Base-by-base conservation (phyloP, 64 coral and sea anemone genomes). In the Cladopsammia gracilis region DNA sequence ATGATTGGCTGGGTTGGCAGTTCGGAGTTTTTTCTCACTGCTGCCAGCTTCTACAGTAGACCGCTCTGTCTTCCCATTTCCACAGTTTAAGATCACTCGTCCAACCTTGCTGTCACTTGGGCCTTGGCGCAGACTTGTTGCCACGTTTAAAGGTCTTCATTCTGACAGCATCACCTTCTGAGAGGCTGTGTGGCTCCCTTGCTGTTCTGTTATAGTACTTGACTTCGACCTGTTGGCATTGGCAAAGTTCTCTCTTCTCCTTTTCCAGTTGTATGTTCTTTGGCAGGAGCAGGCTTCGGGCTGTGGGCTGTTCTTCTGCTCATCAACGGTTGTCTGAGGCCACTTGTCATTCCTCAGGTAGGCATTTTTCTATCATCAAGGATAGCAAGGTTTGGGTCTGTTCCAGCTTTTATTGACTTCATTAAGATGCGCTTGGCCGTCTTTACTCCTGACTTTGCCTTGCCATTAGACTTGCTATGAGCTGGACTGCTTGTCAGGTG, bases 91-190 rank as follows among this genome's bases (percentile, higher is more conserved):
- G 87, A 89, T 71, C 84, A 15, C 57, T 92, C 70, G 49, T 79
- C 91, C 4, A 87, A 45, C 18, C 83, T 12, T 76, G 25, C 74
- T 22, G 10, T 47, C 1, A 92, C 70, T n/a, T 53, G 42, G 11
- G 67, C 90, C 10, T 80, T 79, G 4, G 68, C 12, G 71, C 73
- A 87, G 58, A n/a, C 51, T 79, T 86, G 18, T 70, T 16, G n/a
- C 79, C 69, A 6, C 75, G 79, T 24, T 23, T 57, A 66, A 92
- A 92, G 7, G 78, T 79, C 49, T 92, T 84, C 89, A 85, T 92
- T 19, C 79, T 61, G 13, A 81, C 89, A 2, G 45, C 43, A 19
- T 92, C 23, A 60, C 89, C 69, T 83, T 83, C 42, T 1, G 25
- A 15, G 1, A 92, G 78, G 14, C 65, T 66, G 16, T 53, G 45